phyloP scores from a whole-genome alignment of 2,113 vertebrate genomes.

The Bufo gargarizans region DNA sequence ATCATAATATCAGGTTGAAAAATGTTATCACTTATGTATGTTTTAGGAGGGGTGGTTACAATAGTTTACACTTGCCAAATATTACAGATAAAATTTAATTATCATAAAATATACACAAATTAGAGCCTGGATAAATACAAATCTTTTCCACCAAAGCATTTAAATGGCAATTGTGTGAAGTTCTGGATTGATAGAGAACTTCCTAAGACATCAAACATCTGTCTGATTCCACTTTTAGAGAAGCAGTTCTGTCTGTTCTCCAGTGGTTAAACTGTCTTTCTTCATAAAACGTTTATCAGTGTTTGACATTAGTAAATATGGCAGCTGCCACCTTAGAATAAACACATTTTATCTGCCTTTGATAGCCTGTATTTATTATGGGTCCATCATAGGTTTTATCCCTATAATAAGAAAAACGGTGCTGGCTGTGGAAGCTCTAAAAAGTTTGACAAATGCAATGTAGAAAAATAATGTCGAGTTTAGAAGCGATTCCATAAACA shows the following conservation, averaged over 20 bases:
- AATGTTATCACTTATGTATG: neutral
- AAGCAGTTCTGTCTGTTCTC: neutral
- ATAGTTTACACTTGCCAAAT: neutral
- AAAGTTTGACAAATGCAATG: neutral
- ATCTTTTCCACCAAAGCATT: neutral
- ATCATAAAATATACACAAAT: neutral
- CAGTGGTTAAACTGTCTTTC: conserved; percentile 16
- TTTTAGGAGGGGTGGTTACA: neutral
- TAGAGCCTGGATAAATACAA: neutral
- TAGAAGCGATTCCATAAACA: neutral
- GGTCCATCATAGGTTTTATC: neutral
- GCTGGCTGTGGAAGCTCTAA: neutral
- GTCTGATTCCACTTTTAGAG: neutral
- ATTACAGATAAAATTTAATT: neutral
- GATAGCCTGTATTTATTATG: conserved; percentile 20
- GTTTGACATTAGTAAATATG: conserved; percentile 30
- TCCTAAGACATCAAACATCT: conserved; percentile 1
- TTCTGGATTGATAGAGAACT: neutral
- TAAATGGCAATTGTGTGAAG: neutral
- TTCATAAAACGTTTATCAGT: conserved; percentile 16
- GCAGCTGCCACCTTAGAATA: conserved; percentile 29
- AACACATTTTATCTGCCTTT: conserved; percentile 25
- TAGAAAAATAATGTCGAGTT: neutral
- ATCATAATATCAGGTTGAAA: too few relatives aligned
- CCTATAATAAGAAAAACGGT: conserved; percentile 1